phyloP scores from a whole-genome alignment of 2,888 invertebrate species.

The Chironomus tentans region DNA sequence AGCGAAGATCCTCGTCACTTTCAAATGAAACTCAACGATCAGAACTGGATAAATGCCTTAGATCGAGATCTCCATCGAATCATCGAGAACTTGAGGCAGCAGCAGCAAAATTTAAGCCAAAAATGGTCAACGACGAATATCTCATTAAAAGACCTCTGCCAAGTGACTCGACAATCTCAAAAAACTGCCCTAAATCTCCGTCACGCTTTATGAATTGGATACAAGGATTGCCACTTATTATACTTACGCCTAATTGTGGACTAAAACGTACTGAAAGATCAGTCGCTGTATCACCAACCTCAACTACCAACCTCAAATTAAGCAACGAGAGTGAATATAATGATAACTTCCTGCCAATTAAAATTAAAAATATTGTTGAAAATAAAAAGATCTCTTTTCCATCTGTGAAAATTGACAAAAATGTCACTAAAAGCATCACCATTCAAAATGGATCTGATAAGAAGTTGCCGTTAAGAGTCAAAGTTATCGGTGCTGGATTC shows the following conservation, averaged over 20 bases:
- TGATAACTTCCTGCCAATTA: constrained; percentile 45
- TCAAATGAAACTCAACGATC: constrained; percentile 8
- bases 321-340: constrained; percentile 29
- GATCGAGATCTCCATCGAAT: constrained; percentile 7
- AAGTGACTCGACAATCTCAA: neutral
- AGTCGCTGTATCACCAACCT: neutral
- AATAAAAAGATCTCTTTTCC: constrained; percentile 51
- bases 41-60: neutral
- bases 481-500: constrained; percentile 45
- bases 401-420: constrained; percentile 48
- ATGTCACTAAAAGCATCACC: constrained; percentile 46
- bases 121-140: neutral
- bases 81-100: neutral
- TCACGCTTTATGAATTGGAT: neutral
- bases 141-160: neutral
- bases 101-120: neutral
- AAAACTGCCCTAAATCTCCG: neutral
- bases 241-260: constrained; percentile 9
- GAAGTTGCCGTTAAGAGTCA: constrained; percentile 47
- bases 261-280: neutral
- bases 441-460: constrained; percentile 49
- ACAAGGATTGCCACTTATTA: neutral
- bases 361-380: constrained; percentile 41
- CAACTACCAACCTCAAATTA: neutral
- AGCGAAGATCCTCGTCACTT: neutral